Evolutionary conservation across 1,140 invertebrate genomes (phyloP).

Genomic region (Nixonia krombeini): DNA sequence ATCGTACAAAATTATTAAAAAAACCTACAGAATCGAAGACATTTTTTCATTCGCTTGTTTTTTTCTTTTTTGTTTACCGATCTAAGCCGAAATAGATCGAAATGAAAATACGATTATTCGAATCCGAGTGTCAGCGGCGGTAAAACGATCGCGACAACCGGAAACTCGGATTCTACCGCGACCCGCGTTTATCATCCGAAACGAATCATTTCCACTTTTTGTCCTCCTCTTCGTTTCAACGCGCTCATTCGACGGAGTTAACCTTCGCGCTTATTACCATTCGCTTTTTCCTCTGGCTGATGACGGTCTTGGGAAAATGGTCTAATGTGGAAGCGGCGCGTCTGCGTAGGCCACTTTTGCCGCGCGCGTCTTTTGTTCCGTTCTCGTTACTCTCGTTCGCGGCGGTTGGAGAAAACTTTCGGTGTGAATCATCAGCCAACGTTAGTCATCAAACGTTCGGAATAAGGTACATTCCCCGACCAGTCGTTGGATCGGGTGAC

Average conservation of each 20-base stretch:
- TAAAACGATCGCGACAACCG: background rate
- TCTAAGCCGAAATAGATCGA: too few species aligned
- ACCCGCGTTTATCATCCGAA: background rate
- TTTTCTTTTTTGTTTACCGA: too few species aligned
- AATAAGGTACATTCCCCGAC: conserved; percentile 5
- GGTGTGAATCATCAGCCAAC: conserved; percentile 27
- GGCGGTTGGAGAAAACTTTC: conserved; percentile 12
- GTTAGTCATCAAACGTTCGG: conserved; percentile 23
- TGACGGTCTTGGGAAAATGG: background rate
- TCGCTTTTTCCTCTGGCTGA: background rate
- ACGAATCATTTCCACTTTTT: conserved; percentile 7
- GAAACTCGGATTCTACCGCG: background rate
- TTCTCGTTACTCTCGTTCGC: background rate
- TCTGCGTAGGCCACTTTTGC: conserved; percentile 4
- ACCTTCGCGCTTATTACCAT: conserved; percentile 2
- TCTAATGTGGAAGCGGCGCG: background rate
- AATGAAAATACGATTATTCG: too few species aligned
- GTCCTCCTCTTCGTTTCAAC: background rate
- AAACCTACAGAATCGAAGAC: too few species aligned
- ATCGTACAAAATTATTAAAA: background rate
- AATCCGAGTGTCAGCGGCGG: too few species aligned
- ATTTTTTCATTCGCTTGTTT: too few species aligned
- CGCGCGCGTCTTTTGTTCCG: conserved; percentile 1
- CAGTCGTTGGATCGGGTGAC: too few species aligned
- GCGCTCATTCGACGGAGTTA: background rate